Base-by-base conservation (phyloP, 2,113 vertebrate genomes). In the Odocoileus hemionus region DNA sequence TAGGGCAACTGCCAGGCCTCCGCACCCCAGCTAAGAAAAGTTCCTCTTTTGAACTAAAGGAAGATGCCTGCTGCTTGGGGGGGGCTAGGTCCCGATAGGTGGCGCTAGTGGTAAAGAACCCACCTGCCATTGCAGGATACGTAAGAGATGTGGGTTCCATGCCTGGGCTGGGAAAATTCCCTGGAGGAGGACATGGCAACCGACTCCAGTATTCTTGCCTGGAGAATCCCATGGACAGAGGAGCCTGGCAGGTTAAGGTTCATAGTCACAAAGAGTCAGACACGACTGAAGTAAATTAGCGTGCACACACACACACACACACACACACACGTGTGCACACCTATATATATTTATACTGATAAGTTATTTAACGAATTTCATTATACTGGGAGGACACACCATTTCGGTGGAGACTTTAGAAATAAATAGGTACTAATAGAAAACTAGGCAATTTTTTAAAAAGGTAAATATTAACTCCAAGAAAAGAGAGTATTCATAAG, bases 271-370 rank as follows among this genome's bases (percentile, higher is more conserved):
- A 23, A 70, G 67, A 70, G 67, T 39, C 10, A 39, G n/a, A 70
- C n/a, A 39, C 0, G 5, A 13, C 67, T 70, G n/a, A 39, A 70
- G 67, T 39, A n/a, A 70, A 7, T 67, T 19, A 21, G 33, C 1
- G 1, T 2, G 0, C 6, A 4, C 8, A 11, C 55, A 28, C 57
- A 3, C 60, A 61, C 28, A 33, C 30, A 64, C 2, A 61, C 64
- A 67, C 1, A 36, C 8, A 9, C 17, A 13, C 39, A 39, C 39
- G 39, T 39, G 39, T 39, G 39, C 39, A 39, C 39, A 39, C 39
- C 39, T 2, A 26, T 54, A n/a, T 1, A 45, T 19, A 57, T 4
- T 36, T 0, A 19, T 5, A n/a, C 8, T 61, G 7, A 36, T 12
- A 25, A 45, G 14, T 82, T 43, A 47, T 15, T 74, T 93, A 11